phyloP scores from a whole-genome alignment of 2,797 vertebrate genomes.

The Carcharodon carcharias region DNA sequence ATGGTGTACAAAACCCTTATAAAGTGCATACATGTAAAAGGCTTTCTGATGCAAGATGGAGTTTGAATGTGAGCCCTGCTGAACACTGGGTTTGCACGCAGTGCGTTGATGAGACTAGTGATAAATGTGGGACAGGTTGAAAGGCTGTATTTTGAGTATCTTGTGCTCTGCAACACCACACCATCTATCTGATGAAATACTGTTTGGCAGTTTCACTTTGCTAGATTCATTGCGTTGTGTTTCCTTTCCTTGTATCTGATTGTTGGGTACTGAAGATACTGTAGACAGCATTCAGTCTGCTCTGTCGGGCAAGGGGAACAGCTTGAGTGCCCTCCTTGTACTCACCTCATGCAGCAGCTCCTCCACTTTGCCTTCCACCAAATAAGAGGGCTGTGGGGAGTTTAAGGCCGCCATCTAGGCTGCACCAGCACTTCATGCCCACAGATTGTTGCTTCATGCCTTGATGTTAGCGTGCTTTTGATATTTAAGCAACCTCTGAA shows the following conservation, averaged over 20 bases:
- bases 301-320: background rate
- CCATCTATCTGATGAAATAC: background rate
- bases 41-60: background rate
- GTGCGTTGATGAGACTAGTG: background rate
- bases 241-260: background rate
- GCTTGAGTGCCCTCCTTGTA: background rate
- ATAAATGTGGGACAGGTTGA: background rate
- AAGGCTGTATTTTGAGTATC: background rate
- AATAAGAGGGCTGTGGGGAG: no score
- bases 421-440: background rate
- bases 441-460: background rate
- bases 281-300: background rate
- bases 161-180: background rate
- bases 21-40: background rate
- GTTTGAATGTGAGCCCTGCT: background rate
- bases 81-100: background rate
- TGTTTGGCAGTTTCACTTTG: background rate
- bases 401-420: background rate
- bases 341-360: background rate
- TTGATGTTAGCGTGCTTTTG: background rate
- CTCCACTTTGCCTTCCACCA: background rate
- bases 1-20: background rate
- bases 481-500: background rate
- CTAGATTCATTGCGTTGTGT: background rate
- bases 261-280: background rate